Evolutionary conservation across 2,797 vertebrate species (phyloP).

Genomic region (Notoglanidium macrostoma): DNA sequence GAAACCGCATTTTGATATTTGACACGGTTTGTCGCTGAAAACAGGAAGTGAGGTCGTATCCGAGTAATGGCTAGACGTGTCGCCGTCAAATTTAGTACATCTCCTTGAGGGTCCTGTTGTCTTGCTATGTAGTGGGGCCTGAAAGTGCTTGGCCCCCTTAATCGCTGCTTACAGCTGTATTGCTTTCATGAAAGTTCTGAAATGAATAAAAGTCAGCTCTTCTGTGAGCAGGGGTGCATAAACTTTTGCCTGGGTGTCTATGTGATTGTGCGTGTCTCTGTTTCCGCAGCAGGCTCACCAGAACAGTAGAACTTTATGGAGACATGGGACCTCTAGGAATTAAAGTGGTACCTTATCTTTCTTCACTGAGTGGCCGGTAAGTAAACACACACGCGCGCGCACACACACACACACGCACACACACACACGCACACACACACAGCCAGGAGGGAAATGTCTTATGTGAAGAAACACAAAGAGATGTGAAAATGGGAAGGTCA

Average conservation of each 20-base stretch:
- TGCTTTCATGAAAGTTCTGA: not conserved
- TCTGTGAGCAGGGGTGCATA: not conserved
- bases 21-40: too few relatives aligned
- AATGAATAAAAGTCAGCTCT: not conserved
- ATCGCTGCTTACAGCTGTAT: not conserved
- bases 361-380: slow-evolving; percentile 95
- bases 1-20: not conserved
- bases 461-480: not conserved
- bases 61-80: not conserved
- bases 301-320: slow-evolving; percentile 83
- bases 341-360: slow-evolving; percentile 93
- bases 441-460: not conserved
- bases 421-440: slow-evolving; percentile 26
- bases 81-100: not conserved
- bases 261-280: slow-evolving; percentile 26
- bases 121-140: not conserved
- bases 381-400: slow-evolving; percentile 40
- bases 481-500: slow-evolving; percentile 2
- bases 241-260: not conserved
- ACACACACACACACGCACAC: slow-evolving; percentile 32
- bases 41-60: too few relatives aligned
- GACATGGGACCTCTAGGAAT: slow-evolving; percentile 90
- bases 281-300: slow-evolving; percentile 78
- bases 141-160: not conserved
- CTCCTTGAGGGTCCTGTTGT: not conserved